phyloP scores from a whole-genome alignment of 2,888 invertebrate genomes.

The Rhabditoides inermis region DNA sequence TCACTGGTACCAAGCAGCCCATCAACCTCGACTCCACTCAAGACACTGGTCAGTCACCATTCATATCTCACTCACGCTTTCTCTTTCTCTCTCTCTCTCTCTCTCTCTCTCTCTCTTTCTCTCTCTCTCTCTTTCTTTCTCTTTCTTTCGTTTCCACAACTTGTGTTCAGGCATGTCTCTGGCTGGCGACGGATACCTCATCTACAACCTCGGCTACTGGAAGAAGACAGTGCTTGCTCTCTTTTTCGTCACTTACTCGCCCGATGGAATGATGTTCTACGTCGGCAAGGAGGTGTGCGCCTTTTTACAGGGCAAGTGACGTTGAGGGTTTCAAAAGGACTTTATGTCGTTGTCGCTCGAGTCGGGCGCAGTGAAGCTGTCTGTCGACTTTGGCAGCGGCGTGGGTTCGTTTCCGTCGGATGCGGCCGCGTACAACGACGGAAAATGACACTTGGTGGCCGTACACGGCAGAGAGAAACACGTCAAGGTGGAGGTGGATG shows the following conservation, averaged over 20 bases:
- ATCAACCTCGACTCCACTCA: constrained; percentile 27
- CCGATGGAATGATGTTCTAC: constrained; percentile 78
- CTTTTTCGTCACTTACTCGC: constrained; percentile 75
- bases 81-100: too few relatives aligned
- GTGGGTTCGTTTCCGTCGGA: constrained; percentile 54
- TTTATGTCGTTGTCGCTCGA: constrained; percentile 77
- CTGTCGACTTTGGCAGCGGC: constrained; percentile 81
- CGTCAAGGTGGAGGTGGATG: constrained; percentile 47
- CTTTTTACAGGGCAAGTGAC: neutral
- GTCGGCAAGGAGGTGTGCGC: constrained; percentile 63
- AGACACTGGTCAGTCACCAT: too few relatives aligned
- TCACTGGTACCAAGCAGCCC: constrained; percentile 37
- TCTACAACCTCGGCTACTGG: constrained; percentile 62
- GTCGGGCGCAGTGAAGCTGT: constrained; percentile 70
- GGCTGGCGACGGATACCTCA: constrained; percentile 79
- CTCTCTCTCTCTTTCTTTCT: too few relatives aligned
- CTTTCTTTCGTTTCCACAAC: too few relatives aligned
- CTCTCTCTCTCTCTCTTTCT: too few relatives aligned
- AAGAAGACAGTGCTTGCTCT: constrained; percentile 62
- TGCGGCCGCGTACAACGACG: constrained; percentile 73
- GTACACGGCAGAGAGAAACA: constrained; percentile 54
- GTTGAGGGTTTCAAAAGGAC: constrained; percentile 41
- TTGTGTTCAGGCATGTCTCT: constrained; percentile 62
- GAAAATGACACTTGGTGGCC: constrained; percentile 78
- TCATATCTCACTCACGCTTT: too few relatives aligned